Evolutionary conservation across 2,888 invertebrate genomes (phyloP), one percentile per base, ranked within the genome.

Genomic region (Craniophora ligustri): DNA sequence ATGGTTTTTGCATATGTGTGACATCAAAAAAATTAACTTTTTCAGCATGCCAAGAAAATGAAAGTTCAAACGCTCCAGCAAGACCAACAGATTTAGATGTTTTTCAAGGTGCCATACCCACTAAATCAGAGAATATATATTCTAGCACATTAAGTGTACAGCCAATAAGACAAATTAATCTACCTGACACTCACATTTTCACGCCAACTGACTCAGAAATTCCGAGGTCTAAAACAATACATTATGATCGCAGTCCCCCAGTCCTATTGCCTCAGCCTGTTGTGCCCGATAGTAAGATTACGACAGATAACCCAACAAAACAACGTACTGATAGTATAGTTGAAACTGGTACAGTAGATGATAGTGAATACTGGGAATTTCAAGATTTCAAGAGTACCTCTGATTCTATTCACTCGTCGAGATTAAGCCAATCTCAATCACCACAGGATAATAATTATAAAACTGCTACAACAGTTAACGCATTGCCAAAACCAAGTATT

Each of bases 111-210:
- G 69, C 83, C 14, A 67, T 82, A 32, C 65, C 87, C n/a, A 59
- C 82, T 10, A 88, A 87, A 72, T 45, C 83, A 15, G 87, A 88
- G 50, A 90, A 90, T 72, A 82, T 89, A 66, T 92, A 85, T 69
- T 88, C 93, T 16, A 88, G 79, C 51, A 84, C 90, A 32, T 71
- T 93, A 45, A 86, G 81, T 69, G 85, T 92, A 19, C 93, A 93
- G 72, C 91, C 91, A 31, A 67, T 92, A 53, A 73, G 93, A 39
- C 93, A 94, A 76, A 93, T 93, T 42, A 93, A 81, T 68, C 79
- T 94, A 55, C 93, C 94, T 7, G 94, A 94, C 57, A 94, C 94
- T 16, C 94, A 94, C 73, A 94, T 94, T 46, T 94, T 92, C 68
- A 94, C 94, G 48, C 94, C 94, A 3, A 92, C 92, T 19, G 92